Evolutionary conservation across 2,113 vertebrate species (phyloP).

Genomic region (Archilochus colubris): DNA sequence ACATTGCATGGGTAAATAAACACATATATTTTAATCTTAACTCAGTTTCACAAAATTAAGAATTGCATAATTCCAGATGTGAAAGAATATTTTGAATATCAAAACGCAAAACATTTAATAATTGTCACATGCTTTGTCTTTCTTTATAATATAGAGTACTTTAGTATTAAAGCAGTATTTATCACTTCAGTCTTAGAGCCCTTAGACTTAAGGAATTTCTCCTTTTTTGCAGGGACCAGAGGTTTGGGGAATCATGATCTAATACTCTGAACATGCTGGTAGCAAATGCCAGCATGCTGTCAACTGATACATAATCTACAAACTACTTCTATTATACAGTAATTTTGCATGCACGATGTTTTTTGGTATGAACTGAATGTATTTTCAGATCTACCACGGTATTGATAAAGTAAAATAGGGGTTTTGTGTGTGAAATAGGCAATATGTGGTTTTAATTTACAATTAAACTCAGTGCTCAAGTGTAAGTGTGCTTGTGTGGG

Average conservation of each 20-base stretch:
- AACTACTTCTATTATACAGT: not conserved
- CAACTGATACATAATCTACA: not conserved
- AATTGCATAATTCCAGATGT: not conserved
- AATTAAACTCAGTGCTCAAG: slow-evolving; percentile 30
- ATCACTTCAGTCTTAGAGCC: not conserved
- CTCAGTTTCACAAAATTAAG: not conserved
- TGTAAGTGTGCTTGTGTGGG: not conserved
- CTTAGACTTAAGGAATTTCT: not conserved
- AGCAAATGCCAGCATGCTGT: not conserved
- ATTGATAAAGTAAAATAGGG: not conserved
- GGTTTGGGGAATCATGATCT: not conserved
- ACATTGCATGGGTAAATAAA: not conserved
- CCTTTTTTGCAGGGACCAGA: not conserved
- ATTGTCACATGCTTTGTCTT: not conserved
- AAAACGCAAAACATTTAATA: not conserved
- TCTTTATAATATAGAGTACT: not conserved
- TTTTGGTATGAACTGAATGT: not conserved
- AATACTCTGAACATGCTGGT: not conserved
- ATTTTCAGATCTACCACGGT: not conserved
- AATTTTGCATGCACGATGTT: not conserved
- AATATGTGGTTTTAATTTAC: slow-evolving; percentile 44
- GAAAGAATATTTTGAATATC: not conserved
- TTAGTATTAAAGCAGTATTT: slow-evolving; percentile 12
- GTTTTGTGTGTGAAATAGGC: not conserved
- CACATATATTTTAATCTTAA: not conserved